Base-by-base conservation (phyloP, 2,888 invertebrate genomes). In the Stramonita haemastoma region DNA sequence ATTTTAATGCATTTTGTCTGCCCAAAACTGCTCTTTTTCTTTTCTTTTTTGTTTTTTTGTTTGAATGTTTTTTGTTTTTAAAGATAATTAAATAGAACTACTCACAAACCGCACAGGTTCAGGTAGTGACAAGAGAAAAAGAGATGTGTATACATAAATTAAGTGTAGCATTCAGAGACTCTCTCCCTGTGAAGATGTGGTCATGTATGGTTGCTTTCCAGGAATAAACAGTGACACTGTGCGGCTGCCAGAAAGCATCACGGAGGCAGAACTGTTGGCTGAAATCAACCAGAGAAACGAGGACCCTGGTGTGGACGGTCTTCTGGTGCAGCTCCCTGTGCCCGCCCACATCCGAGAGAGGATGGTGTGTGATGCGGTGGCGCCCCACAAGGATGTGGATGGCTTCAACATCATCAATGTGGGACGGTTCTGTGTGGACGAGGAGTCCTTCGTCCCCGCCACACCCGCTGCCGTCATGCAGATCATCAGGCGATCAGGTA, bases 341-440 rank as follows among this genome's bases (percentile, higher is more conserved):
- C 98, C 98, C 0, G 96, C 96, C 0, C 97, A 97, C 90, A 98
- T 98, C 91, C 97, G 91, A 36, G 95, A 95, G 90, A 97, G 97
- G 91, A 97, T 96, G 93, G 97, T 98, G 22, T 98, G 98, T 95
- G 98, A 98, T 96, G 97, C 98, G 0, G 97, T 99, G 0, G 96
- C 97, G 66, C 98, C 98, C 0, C 96, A 97, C 56, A 99, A 99
- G 96, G 98, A 99, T 96, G 98, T 99, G 0, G 98, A 99, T 96
- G 98, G 98, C 0, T 98, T 98, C 95, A 98, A 98, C 96, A 97
- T 97, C 90, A 96, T 97, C 26, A 98, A 98, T 96, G 97, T 98
- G 88, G 98, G 98, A 13, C 97, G 97, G 93, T 96, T 95, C 89
- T 95, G 95, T 91, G 93, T 94, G 0, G 95, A 95, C 88, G 93